Percentiles rank a stretch among this genome's conserved stretches.
These are phyloP conservation scores for Paramormyrops kingsleyae DNA, from an alignment of 2,113 vertebrate species.

Conservation along the genomic window DNA sequence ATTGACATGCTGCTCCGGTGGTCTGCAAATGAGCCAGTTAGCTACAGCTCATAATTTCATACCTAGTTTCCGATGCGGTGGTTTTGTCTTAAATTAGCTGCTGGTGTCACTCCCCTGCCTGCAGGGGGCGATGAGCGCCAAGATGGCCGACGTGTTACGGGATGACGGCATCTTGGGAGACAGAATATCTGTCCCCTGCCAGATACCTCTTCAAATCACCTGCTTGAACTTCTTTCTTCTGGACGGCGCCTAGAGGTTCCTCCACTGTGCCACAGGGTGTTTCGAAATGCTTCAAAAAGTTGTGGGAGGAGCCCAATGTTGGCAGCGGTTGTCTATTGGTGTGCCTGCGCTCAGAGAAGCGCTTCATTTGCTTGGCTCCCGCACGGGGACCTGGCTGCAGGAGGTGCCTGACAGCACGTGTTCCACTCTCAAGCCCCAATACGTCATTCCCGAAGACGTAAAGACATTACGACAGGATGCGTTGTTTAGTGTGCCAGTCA, in stretches of 20 bases:
- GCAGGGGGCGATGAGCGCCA: not conserved
- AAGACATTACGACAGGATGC: no score
- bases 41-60: slow-evolving; percentile 17
- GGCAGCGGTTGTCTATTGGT: not conserved
- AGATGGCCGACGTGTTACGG: not conserved
- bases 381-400: no score
- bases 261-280: not conserved
- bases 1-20: not conserved
- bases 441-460: no score
- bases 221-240: not conserved
- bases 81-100: slow-evolving; percentile 22
- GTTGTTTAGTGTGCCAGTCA: no score
- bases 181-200: not conserved
- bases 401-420: no score
- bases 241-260: not conserved
- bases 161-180: not conserved
- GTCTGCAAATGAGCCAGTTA: slow-evolving; percentile 17
- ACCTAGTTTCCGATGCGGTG: slow-evolving; percentile 8
- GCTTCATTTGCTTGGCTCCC: not conserved
- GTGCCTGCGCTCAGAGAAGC: not conserved
- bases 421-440: no score
- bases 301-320: not conserved
- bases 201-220: not conserved
- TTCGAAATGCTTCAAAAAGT: not conserved
- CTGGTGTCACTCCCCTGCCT: not conserved